phyloP scores from a whole-genome alignment of 1,140 invertebrate species.

The Carcinoscorpius rotundicauda region DNA sequence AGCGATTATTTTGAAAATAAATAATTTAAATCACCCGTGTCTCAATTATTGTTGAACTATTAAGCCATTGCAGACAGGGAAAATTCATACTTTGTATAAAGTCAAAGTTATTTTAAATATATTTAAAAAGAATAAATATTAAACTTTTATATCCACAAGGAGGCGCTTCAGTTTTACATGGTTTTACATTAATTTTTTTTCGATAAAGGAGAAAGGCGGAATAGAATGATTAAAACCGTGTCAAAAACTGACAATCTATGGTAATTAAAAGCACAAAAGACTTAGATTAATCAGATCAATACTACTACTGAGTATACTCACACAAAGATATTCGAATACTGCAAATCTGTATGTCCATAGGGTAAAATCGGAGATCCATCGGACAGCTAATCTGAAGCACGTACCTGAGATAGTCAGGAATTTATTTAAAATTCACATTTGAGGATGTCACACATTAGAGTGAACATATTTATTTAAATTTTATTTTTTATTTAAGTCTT shows the following conservation, averaged over 20 bases:
- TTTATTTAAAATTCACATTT: no score
- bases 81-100: no score
- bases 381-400: constrained; percentile 9
- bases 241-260: background rate
- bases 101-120: no score
- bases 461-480: no score
- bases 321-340: constrained; percentile 9
- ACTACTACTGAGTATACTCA: constrained; percentile 5
- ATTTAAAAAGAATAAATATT: no score
- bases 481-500: background rate
- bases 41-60: no score
- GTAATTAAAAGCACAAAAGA: background rate
- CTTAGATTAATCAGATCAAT: background rate
- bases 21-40: no score
- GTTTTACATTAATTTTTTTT: background rate
- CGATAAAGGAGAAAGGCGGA: background rate
- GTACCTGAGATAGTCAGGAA: constrained; percentile 7
- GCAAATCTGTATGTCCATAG: constrained; percentile 15
- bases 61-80: no score
- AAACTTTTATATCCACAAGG: background rate
- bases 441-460: no score
- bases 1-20: no score
- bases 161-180: background rate
- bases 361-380: constrained; percentile 10
- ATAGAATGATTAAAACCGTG: background rate